Evolutionary conservation across 2,888 invertebrate genomes (phyloP), one percentile per base, ranked within the genome.

Genomic region (Dryococelus australis): DNA sequence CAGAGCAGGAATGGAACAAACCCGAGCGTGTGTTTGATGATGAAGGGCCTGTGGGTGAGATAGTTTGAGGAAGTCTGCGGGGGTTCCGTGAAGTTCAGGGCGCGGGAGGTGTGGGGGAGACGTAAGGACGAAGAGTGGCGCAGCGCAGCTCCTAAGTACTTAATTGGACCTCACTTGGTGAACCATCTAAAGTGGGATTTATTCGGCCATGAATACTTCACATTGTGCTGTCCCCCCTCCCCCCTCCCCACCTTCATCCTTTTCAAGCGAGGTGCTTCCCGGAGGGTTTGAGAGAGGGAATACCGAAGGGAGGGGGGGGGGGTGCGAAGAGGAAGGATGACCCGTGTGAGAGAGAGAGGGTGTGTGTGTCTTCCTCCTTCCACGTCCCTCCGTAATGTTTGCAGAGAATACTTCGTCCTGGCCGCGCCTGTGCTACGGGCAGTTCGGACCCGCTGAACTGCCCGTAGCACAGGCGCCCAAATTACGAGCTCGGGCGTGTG

Each of bases 161-260:
- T 65, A 65, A 65, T 65, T 65, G 65, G 65, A n/a, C 65, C 65
- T 65, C 65, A 65, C 65, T 65, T 65, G 65, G 65, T 65, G 65
- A 65, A 65, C 65, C 65, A 65, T 3, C 65, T 24, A 65, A 65
- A 65, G 65, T 65, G 65, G 65, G 65, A 65, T 65, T 65, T 65
- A 65, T 65, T 65, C 65, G 65, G 65, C 65, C 65, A 65, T 65
- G 65, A 65, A 65, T 65, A 65, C 24, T 65, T 65, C 65, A 65
- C 65, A 65, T 65, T 65, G 65, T 65, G 65, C 65, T 47, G 47
- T 8, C 16, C 16, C 47, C 12, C 8, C 47, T 16, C 47, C 10
- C 47, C 47, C 47, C 20, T 16, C n/a, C n/a, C n/a, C n/a, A n/a
- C n/a, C n/a, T n/a, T n/a, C n/a, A n/a, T n/a, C n/a, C n/a, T n/a